Base-by-base conservation (phyloP, 2,797 vertebrate species). In the Pipistrellus pipistrellus region DNA sequence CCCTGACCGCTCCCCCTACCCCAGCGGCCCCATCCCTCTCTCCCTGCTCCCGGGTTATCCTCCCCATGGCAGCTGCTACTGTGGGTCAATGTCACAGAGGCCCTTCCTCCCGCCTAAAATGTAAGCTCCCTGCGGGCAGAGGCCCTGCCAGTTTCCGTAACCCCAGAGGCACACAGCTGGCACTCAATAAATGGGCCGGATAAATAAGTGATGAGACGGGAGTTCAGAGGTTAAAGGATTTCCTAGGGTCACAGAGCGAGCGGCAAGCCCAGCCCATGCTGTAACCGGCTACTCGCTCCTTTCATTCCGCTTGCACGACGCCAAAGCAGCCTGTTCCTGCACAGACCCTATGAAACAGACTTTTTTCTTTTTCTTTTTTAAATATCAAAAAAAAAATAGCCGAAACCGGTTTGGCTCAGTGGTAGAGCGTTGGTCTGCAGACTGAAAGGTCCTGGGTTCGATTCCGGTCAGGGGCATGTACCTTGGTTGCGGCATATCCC, bases 201-300 rank as follows among this genome's bases (percentile, higher is more conserved):
- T 35, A 51, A 92, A 32, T 41, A 75, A 59, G 69, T 32, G 48
- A 68, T 73, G 75, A 90, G 92, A 68, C 18, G 4, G 23, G 90
- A 76, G 51, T 78, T 84, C 72, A 82, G 48, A 95, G 80, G 89
- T 73, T 46, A 92, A 75, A 93, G 90, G 68, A 88, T 88, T 90
- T 88, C 88, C 75, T 96, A 93, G 94, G 95, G 93, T 91, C 88
- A 96, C 83, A 93, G 35, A 73, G 62, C 46, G 11, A 46, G 35
- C 38, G 91, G 44, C 76, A 71, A 85, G 32, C 81, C 83, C 12
- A 25, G 51, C 59, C 69, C 11, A 18, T 44, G 57, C 38, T 18
- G 32, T 3, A 46, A 75, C 46, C 38, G 38, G 41, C 68, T 51
- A 1, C 38, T 81, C 7, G 76, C 30, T 72, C 64, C 53, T 86